Conservation (phyloP, 2,888 invertebrate genomes). For the Apantesis nais region DNA sequence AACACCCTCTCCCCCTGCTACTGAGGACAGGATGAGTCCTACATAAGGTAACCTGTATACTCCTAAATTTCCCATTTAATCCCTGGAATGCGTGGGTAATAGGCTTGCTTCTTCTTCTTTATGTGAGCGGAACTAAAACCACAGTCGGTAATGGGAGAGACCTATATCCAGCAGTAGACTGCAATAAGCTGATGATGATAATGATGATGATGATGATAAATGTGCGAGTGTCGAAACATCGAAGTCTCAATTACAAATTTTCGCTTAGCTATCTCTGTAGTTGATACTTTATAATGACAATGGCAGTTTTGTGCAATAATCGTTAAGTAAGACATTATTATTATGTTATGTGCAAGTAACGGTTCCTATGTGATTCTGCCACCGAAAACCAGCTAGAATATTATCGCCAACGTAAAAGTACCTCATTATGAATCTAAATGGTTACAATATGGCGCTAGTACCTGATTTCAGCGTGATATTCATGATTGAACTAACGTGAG, state of each 20-base stretch:
- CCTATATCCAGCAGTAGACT: too few species aligned
- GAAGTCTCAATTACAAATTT: neutral
- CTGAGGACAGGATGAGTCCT: too few species aligned
- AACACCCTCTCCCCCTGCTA: too few species aligned
- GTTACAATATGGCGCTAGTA: constrained; percentile 30
- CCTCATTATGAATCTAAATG: constrained; percentile 33
- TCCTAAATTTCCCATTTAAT: too few species aligned
- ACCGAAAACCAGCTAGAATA: constrained; percentile 33
- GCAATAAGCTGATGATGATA: too few species aligned
- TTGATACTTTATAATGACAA: constrained; percentile 20
- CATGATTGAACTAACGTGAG: constrained; percentile 12
- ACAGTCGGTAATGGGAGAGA: too few species aligned
- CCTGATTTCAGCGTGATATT: constrained; percentile 34
- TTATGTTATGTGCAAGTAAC: constrained; percentile 30
- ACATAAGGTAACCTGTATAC: too few species aligned
- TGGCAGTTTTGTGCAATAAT: constrained; percentile 36
- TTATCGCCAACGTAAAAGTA: constrained; percentile 37
- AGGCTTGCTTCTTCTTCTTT: too few species aligned
- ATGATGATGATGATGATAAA: too few species aligned
- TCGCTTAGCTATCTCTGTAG: constrained; percentile 17
- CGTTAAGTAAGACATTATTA: constrained; percentile 28
- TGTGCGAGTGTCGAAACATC: too few species aligned
- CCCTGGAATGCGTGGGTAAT: too few species aligned
- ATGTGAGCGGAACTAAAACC: too few species aligned
- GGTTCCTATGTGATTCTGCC: constrained; percentile 24